Percentiles rank a stretch among this genome's conserved stretches.
Conservation (phyloP, 2,113 vertebrate genomes). For the Alces alces region DNA sequence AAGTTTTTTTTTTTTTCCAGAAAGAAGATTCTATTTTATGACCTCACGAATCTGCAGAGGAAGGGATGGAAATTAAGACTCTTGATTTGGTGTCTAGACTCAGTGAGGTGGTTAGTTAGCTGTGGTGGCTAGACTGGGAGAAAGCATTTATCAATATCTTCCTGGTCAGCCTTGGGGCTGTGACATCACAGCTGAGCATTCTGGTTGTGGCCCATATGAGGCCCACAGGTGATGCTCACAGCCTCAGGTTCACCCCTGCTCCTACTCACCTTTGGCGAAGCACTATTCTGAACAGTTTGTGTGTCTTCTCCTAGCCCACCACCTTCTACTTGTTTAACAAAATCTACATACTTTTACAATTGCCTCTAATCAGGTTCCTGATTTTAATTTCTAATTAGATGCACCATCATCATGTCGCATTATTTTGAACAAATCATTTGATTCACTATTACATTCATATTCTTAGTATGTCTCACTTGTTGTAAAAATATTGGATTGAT, state of each 20-base stretch:
- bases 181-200: background rate
- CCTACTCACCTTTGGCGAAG: background rate
- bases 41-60: background rate
- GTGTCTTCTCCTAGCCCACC: background rate
- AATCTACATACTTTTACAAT: background rate
- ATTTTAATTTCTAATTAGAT: constrained; percentile 56
- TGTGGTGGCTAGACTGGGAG: background rate
- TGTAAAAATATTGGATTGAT: constrained; percentile 45
- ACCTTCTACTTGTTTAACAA: background rate
- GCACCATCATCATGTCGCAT: background rate
- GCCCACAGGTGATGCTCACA: background rate
- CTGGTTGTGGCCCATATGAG: background rate
- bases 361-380: constrained; percentile 14
- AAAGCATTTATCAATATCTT: background rate
- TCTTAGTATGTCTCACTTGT: constrained; percentile 6
- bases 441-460: constrained; percentile 30
- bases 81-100: background rate
- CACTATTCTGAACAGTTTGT: background rate
- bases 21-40: background rate
- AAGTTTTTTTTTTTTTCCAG: background rate
- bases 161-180: background rate
- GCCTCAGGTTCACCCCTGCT: background rate
- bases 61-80: background rate
- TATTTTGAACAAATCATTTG: constrained; percentile 42
- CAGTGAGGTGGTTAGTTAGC: background rate